Conservation (phyloP, 2,797 vertebrate species). For the Argya squamiceps region DNA sequence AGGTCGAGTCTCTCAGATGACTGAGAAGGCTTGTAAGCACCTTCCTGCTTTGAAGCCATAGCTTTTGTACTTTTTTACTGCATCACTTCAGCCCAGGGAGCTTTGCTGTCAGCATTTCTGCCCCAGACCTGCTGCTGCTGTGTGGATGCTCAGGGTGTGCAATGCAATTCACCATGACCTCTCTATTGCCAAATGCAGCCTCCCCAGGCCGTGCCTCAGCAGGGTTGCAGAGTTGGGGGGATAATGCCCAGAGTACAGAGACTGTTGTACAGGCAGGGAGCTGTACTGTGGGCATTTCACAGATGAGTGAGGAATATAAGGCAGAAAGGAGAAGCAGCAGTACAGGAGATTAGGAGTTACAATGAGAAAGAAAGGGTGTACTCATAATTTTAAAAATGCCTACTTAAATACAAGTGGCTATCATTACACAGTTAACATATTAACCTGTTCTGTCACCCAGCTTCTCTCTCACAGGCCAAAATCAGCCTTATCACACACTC, state of each 20-base stretch:
- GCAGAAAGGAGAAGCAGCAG: not conserved
- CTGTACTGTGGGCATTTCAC: fast-evolving
- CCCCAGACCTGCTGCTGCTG: fast-evolving
- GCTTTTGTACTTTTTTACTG: not conserved
- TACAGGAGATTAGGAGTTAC: not conserved
- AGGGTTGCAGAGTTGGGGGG: fast-evolving
- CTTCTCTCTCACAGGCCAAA: not conserved
- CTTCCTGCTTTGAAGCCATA: not conserved
- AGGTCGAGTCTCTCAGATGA: not conserved
- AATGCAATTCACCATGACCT: fast-evolving
- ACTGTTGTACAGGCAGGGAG: not conserved
- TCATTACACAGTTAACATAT: not conserved
- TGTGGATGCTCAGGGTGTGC: fast-evolving
- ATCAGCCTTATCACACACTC: not conserved
- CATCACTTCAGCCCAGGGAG: not conserved
- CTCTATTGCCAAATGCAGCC: fast-evolving
- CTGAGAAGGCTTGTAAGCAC: not conserved
- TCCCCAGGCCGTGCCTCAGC: fast-evolving
- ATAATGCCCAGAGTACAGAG: not conserved
- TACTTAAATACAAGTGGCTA: not conserved
- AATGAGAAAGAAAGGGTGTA: fast-evolving
- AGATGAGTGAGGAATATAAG: not conserved
- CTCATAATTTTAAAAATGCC: not conserved
- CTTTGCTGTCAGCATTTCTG: not conserved
- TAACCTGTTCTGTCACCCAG: not conserved